These are phyloP conservation scores for Tortricodes alternella DNA, from an alignment of 2,888 invertebrate genomes.

Conservation along the genomic window DNA sequence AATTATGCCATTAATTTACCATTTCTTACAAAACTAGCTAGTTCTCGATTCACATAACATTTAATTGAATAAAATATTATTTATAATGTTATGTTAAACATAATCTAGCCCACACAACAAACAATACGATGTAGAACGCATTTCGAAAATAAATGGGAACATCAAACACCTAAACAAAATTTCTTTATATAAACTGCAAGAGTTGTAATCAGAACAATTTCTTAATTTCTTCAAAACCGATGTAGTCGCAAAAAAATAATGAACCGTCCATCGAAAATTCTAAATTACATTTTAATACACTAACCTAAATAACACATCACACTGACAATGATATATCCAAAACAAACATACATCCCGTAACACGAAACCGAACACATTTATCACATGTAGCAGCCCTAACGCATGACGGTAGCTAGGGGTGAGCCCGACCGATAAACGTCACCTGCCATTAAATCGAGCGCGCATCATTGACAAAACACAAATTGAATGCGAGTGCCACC, in stretches of 20 bases:
- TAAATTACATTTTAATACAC: slow-evolving; percentile 36
- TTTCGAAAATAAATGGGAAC: too few species aligned
- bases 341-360: slow-evolving; percentile 34
- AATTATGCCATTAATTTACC: too few species aligned
- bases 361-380: slow-evolving; percentile 27
- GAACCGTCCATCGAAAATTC: slow-evolving; percentile 10
- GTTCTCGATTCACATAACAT: too few species aligned
- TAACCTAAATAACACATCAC: slow-evolving; percentile 26
- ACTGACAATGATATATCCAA: slow-evolving; percentile 30
- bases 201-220: too few species aligned
- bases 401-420: slow-evolving; percentile 19
- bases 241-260: neutral
- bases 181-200: too few species aligned
- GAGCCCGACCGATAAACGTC: slow-evolving; percentile 50
- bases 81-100: too few species aligned
- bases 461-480: slow-evolving; percentile 70
- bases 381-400: slow-evolving; percentile 25
- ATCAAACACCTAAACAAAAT: too few species aligned
- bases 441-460: slow-evolving; percentile 77
- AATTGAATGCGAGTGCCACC: slow-evolving; percentile 59
- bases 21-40: too few species aligned
- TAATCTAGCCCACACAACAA: too few species aligned
- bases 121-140: too few species aligned
- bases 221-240: too few species aligned
- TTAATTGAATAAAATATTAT: too few species aligned